phyloP scores from a whole-genome alignment of 2,888 invertebrate species.

The Entomobrya multifasciata region DNA sequence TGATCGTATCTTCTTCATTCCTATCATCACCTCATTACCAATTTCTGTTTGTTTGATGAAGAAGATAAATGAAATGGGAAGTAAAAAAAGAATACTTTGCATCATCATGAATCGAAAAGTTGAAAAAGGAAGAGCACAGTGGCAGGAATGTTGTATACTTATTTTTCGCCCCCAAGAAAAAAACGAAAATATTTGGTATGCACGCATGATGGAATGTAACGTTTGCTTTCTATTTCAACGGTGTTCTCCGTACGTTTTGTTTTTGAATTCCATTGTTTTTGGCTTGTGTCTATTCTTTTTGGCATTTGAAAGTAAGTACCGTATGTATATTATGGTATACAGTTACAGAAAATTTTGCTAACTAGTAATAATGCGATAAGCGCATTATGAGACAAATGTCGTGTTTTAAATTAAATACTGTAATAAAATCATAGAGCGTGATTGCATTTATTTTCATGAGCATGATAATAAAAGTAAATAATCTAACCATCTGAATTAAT shows the following conservation, averaged over 20 bases:
- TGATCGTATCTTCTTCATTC: neutral
- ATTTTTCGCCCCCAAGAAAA: neutral
- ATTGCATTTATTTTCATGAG: constrained; percentile 15
- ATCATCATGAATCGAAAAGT: neutral
- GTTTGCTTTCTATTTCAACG: constrained; percentile 18
- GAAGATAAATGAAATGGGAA: neutral
- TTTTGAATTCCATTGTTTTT: neutral
- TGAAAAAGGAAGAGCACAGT: neutral
- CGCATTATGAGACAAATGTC: neutral
- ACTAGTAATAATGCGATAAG: constrained; percentile 23
- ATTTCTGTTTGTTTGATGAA: constrained; percentile 12
- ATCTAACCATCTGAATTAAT: neutral
- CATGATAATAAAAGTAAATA: constrained; percentile 14
- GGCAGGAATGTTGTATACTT: neutral
- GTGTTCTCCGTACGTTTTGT: too few species aligned
- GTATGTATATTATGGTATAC: neutral
- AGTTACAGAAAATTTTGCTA: neutral
- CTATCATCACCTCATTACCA: constrained; percentile 42
- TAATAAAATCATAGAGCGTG: constrained; percentile 41
- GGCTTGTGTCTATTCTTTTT: neutral
- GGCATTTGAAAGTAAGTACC: neutral
- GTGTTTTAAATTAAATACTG: constrained; percentile 18
- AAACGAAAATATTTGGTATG: constrained; percentile 49
- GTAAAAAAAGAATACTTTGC: too few species aligned
- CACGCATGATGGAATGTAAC: constrained; percentile 49